phyloP scores from a whole-genome alignment of 2,888 invertebrate genomes.

The Cantharis rufa region DNA sequence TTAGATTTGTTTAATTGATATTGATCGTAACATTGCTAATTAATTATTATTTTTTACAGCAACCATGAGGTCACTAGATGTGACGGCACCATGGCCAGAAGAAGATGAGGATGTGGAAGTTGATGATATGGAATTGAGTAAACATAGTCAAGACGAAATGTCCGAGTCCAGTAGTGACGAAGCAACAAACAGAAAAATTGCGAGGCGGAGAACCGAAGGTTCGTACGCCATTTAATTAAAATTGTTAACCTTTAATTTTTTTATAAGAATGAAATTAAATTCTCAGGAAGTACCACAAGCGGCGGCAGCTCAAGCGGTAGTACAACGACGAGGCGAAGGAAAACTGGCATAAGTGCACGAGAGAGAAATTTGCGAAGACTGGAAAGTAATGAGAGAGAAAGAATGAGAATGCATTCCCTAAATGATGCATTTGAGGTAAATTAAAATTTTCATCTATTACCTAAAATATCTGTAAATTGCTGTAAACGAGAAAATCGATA shows the following conservation, averaged over 20 bases:
- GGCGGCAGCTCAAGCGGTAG: conserved; percentile 52
- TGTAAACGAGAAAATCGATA: no score
- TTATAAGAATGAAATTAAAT: conserved; percentile 21
- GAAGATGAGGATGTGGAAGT: conserved; percentile 56
- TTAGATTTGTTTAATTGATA: not conserved
- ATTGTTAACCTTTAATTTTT: conserved; percentile 18
- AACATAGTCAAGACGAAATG: conserved; percentile 48
- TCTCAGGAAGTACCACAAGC: conserved; percentile 53
- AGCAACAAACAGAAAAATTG: conserved; percentile 50
- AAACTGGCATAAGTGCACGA: conserved; percentile 66
- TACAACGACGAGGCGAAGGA: conserved; percentile 57
- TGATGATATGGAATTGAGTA: conserved; percentile 53
- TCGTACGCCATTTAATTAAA: conserved; percentile 19
- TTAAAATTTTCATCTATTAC: not conserved
- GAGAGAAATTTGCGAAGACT: conserved; percentile 74
- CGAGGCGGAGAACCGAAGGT: conserved; percentile 54
- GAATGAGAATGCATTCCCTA: conserved; percentile 79
- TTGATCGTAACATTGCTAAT: not conserved
- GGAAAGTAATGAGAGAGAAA: conserved; percentile 78
- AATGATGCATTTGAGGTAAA: conserved; percentile 79
- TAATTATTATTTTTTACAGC: conserved; percentile 11
- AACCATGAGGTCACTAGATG: conserved; percentile 53
- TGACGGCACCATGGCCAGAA: conserved; percentile 55
- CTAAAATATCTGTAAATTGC: no score
- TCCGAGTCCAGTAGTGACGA: conserved; percentile 54